Evolutionary conservation across 2,888 invertebrate genomes (phyloP), one percentile per base, ranked within the genome.

Genomic region (Spodoptera littoralis): DNA sequence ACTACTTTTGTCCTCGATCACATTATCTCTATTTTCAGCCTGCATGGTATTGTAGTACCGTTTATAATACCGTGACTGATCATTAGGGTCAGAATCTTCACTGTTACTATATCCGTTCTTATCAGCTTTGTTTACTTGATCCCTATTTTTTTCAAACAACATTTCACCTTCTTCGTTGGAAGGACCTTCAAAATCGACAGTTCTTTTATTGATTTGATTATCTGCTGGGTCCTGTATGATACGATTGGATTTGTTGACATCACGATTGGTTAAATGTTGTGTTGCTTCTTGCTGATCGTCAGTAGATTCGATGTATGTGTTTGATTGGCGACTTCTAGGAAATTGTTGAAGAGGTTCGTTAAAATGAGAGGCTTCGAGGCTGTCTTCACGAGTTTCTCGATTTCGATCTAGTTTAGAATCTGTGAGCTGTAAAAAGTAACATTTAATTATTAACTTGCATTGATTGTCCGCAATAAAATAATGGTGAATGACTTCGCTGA

Each of bases 1-100:
- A 49, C 82, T 81, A 69, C 60, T 78, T 71, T 83, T 86, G 4
- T 79, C 79, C 51, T 82, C 83, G 42, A 73, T 60, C 48, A 79
- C 63, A 36, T 36, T 36, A 11, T 76, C 84, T 69, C 79, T 88
- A 62, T 80, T 84, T 55, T 84, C 85, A 9, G 81, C 70, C 65
- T 84, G 85, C 70, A 87, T 76, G 43, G 80, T 80, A 46, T 85
- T 87, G 57, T 85, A 79, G 65, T 84, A 84, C 62, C 82, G 82
- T 64, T 84, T 86, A 43, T 77, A 82, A 65, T 79, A 82, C 46
- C 76, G 80, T 41, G 80, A 60, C 66, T 83, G 84, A 60, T 82
- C 83, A 50, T 52, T 80, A 5, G 79, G 42, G 42, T 84, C 84
- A 30, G 74, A 65, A 4, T 75, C 79, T 59, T 84, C 85, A 67